Percentiles rank a stretch among this genome's conserved stretches.
Conservation (phyloP, 2,797 vertebrate species). For the Echiichthys vipera region DNA sequence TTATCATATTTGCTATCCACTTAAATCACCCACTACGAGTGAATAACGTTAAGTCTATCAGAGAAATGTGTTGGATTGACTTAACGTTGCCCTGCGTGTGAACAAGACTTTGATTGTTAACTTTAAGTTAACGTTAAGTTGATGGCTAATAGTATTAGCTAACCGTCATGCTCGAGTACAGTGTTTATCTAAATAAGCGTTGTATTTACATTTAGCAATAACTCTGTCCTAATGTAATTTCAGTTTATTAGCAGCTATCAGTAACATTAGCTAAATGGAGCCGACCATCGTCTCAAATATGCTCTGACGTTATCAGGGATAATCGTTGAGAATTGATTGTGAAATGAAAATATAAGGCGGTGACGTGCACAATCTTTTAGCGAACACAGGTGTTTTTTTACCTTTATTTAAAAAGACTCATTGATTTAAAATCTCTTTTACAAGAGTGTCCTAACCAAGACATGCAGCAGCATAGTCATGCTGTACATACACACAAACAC, state of each 20-base stretch:
- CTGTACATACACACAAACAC: no score
- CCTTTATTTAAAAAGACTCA: no score
- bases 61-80: fast-evolving
- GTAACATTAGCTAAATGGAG: background rate
- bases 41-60: background rate
- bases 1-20: fast-evolving
- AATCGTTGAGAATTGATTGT: background rate
- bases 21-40: fast-evolving
- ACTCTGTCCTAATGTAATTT: fast-evolving
- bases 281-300: background rate
- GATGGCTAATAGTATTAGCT: background rate
- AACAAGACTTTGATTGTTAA: background rate
- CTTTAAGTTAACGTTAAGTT: background rate
- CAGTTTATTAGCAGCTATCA: background rate
- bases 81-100: background rate
- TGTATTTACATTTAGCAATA: background rate
- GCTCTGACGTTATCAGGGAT: background rate
- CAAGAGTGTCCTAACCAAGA: no score
- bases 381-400: no score
- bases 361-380: no score
- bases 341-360: background rate
- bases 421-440: no score
- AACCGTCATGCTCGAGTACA: background rate
- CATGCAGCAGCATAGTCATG: no score
- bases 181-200: background rate